Percentiles rank a stretch among this genome's conserved stretches.
Conservation (phyloP, 2,888 invertebrate genomes). For the Petrolisthes manimaculis region DNA sequence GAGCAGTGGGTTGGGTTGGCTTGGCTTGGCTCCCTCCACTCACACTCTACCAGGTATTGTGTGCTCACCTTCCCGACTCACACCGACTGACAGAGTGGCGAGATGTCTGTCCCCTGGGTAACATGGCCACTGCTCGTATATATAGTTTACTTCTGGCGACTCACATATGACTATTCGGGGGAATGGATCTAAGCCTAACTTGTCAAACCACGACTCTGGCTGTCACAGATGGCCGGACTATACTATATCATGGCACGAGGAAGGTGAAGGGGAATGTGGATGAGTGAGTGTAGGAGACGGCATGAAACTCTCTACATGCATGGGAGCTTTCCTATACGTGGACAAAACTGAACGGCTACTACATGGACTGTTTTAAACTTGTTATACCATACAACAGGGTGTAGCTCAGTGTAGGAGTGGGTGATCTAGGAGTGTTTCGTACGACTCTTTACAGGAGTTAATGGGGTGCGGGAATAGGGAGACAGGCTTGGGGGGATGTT, state of each 20-base stretch:
- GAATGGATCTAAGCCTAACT: constrained; percentile 3
- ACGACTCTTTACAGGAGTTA: too few species aligned
- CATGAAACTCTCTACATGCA: too few species aligned
- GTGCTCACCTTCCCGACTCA: constrained; percentile 20
- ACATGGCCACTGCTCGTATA: constrained; percentile 37
- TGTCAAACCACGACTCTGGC: neutral
- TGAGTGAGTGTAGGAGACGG: too few species aligned
- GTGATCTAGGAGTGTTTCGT: too few species aligned
- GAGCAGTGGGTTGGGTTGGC: neutral
- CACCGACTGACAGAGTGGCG: constrained; percentile 33
- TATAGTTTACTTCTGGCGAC: constrained; percentile 38
- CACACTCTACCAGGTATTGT: neutral
- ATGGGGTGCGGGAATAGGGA: too few species aligned
- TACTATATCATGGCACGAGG: neutral
- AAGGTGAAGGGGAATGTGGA: neutral
- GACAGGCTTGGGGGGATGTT: too few species aligned
- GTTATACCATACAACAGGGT: too few species aligned
- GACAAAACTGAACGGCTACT: too few species aligned
- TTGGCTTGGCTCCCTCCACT: neutral
- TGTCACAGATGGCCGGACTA: neutral
- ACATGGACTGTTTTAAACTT: too few species aligned
- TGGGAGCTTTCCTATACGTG: too few species aligned
- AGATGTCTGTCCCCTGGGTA: constrained; percentile 34
- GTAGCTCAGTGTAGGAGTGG: too few species aligned
- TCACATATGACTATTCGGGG: constrained; percentile 38